Percentiles rank a stretch among this genome's conserved stretches.
These are phyloP conservation scores for Aphidius ervi DNA, from an alignment of 1,140 invertebrate genomes.

Conservation along the genomic window DNA sequence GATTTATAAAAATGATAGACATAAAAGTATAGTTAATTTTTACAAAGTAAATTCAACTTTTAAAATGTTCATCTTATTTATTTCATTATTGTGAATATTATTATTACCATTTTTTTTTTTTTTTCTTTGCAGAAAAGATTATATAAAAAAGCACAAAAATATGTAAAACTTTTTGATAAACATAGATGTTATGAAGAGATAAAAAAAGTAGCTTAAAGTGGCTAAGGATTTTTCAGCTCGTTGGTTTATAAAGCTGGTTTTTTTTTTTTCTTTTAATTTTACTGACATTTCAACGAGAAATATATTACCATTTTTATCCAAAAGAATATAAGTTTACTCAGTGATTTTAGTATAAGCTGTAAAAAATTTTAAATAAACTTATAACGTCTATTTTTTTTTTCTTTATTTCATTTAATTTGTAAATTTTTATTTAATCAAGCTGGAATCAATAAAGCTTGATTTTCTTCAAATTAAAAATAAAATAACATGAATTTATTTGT, in stretches of 20 bases:
- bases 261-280: slow-evolving; percentile 39
- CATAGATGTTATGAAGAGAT: slow-evolving; percentile 63
- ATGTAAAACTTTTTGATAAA: slow-evolving; percentile 47
- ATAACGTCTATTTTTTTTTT: too few species aligned
- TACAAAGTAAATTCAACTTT: too few species aligned
- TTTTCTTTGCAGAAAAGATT: slow-evolving; percentile 52
- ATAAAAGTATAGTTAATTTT: too few species aligned
- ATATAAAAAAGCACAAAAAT: slow-evolving; percentile 37
- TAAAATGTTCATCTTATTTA: too few species aligned
- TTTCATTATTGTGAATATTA: too few species aligned
- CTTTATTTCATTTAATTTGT: not conserved
- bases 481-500: too few species aligned
- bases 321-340: slow-evolving; percentile 57
- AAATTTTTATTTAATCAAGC: not conserved
- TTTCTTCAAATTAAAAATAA: too few species aligned
- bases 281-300: slow-evolving; percentile 59
- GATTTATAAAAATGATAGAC: too few species aligned
- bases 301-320: slow-evolving; percentile 80
- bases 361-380: not conserved
- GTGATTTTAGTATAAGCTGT: slow-evolving; percentile 41
- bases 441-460: too few species aligned
- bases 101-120: not conserved
- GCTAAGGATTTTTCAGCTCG: slow-evolving; percentile 82
- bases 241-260: slow-evolving; percentile 62
- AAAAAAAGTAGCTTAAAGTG: slow-evolving; percentile 77